Evolutionary conservation across 1,140 invertebrate species (phyloP), one percentile per base, ranked within the genome.

Genomic region (Solenopsis invicta): DNA sequence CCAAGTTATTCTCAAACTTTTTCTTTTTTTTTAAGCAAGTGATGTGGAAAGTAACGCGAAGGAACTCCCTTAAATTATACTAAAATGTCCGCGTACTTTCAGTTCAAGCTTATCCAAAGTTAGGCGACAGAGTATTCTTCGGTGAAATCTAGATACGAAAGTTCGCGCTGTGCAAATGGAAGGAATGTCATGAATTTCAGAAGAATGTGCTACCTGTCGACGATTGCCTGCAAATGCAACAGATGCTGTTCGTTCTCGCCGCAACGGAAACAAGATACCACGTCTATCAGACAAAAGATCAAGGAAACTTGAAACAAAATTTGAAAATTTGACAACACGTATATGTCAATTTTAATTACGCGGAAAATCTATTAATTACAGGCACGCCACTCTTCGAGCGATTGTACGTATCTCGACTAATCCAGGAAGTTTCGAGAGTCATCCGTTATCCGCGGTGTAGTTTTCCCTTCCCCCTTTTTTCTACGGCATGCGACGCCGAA

Each of bases 71-170:
- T 48, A 75, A 75, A 61, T 84, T 74, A 75, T 74, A 21, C 18
- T 75, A 61, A 84, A 59, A 61, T 50, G 56, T 74, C 24, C 24
- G 41, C 18, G 41, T 71, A 75, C 37, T 18, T 74, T 71, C 24
- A n/a, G 21, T 29, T 48, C 50, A 21, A 56, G 67, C 24, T 61
- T 74, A 82, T 74, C 24, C 13, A 21, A 74, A 84, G 69, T 84
- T 75, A 18, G 54, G 2, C 41, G 41, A n/a, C 18, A 13, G 5
- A 75, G 69, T 84, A 50, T 50, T 75, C 80, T 50, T 82, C 69
- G 69, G 41, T 16, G 69, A 84, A 84, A 84, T 75, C 67, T 50
- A 84, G 80, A 84, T 84, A 75, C 54, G 69, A 84, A 84, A 84
- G 80, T 84, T 84, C 45, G 13, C 69, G 54, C 69, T n/a, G 54